Evolutionary conservation across 2,797 vertebrate species (phyloP).

Genomic region (Fratercula arctica): DNA sequence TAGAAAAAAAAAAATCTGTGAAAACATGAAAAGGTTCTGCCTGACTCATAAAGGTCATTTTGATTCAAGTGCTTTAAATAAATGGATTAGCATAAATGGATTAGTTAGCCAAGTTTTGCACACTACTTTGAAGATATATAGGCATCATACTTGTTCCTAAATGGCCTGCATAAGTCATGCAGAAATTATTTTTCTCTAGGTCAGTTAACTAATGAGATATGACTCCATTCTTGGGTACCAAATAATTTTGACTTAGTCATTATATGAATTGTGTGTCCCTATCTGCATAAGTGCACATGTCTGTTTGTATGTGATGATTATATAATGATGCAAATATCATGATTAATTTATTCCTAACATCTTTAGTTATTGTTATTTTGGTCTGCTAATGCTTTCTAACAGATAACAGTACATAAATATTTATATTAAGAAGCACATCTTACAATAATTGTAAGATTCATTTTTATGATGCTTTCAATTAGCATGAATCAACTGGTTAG

Average conservation of each 20-base stretch:
- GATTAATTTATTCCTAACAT: not conserved
- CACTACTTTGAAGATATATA: slow-evolving; percentile 10
- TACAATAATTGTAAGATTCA: not conserved
- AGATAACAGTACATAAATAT: not conserved
- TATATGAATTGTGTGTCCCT: not conserved
- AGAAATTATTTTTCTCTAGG: slow-evolving; percentile 16
- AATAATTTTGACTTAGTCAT: not conserved
- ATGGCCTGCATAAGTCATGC: not conserved
- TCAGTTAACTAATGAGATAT: not conserved
- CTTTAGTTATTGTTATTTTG: not conserved
- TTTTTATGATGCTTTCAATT: not conserved
- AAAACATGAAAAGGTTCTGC: slow-evolving; percentile 6
- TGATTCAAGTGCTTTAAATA: slow-evolving; percentile 9
- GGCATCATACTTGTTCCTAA: not conserved
- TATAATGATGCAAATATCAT: not conserved
- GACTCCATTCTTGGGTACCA: not conserved
- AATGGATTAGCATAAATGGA: slow-evolving; percentile 34
- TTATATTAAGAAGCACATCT: not conserved
- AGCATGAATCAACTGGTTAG: not conserved
- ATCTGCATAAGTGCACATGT: not conserved
- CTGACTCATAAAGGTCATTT: slow-evolving; percentile 32
- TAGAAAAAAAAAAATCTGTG: not conserved
- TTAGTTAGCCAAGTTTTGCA: slow-evolving; percentile 14
- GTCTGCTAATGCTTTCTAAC: not conserved
- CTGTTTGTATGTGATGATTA: not conserved